These are phyloP conservation scores for Tichodroma muraria DNA, from an alignment of 2,113 vertebrate genomes.

Conservation along the genomic window DNA sequence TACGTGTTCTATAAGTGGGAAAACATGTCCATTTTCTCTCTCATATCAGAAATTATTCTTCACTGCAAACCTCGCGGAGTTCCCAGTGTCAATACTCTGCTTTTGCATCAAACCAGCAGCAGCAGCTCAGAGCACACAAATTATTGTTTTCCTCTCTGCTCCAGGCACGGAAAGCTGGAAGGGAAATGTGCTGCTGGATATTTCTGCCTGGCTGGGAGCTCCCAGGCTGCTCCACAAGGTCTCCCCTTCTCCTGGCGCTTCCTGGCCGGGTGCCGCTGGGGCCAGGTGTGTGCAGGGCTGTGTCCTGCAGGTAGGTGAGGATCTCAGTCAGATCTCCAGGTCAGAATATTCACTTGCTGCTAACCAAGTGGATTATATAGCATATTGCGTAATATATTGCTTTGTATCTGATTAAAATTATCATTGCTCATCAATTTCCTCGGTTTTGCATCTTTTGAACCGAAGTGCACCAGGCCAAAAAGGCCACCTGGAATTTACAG, in stretches of 20 bases:
- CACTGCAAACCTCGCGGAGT: neutral
- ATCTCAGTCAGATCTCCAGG: rapidly evolving
- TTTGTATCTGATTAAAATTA: neutral
- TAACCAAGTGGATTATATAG: too few relatives aligned
- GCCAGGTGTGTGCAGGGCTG: slow-evolving; percentile 73
- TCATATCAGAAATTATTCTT: rapidly evolving
- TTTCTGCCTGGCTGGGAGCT: slow-evolving; percentile 82
- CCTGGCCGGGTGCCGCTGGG: slow-evolving; percentile 71
- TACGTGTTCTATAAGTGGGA: rapidly evolving
- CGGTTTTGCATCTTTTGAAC: neutral
- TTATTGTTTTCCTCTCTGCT: neutral
- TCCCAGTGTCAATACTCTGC: neutral
- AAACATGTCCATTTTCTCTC: rapidly evolving
- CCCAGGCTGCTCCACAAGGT: slow-evolving; percentile 69
- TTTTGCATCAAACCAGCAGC: neutral
- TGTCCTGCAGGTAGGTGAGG: slow-evolving; percentile 81
- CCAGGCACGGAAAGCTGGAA: slow-evolving; percentile 77
- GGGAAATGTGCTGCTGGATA: slow-evolving; percentile 84
- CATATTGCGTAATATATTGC: too few relatives aligned
- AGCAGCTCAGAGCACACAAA: rapidly evolving
- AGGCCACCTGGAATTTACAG: neutral
- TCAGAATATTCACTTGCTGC: neutral
- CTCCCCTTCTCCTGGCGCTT: slow-evolving; percentile 33
- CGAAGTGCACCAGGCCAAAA: neutral
- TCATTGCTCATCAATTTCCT: rapidly evolving